Base-by-base conservation (phyloP, 2,113 vertebrate genomes). In the Psilopsiagon aymara region DNA sequence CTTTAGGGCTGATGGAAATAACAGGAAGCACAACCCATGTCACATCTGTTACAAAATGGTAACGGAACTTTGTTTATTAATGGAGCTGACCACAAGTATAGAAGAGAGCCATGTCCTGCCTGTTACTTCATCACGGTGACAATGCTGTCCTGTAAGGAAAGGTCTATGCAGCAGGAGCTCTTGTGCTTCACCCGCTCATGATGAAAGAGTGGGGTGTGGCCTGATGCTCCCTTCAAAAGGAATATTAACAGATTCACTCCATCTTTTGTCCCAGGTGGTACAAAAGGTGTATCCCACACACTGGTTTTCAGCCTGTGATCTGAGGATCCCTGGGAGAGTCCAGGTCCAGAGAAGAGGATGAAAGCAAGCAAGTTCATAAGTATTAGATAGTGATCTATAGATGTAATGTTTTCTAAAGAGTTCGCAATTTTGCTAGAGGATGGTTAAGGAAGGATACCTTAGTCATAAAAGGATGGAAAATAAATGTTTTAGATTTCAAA, bases 381-480 rank as follows among this genome's bases (percentile, higher is more conserved):
- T 84, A 86, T 43, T 86, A 89, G 46, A 70, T 19, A 67, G 86
- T 1, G 1, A 86, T 84, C 39, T 71, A 86, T 55, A 94, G 83
- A 78, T 75, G 51, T 37, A 84, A 20, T 3, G 0, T 55, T 86
- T 94, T 88, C 78, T n/a, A 28, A 80, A 43, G 43, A 35, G 23
- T 43, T 92, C 60, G 74, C 14, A 39, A 1, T 82, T 92, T 88
- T 70, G 31, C 76, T 51, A 27, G 18, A 76, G 41, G 64, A 71
- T 60, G 10, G 15, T 18, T 93, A 33, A 86, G 16, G 24, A 94
- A 93, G 60, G 41, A 70, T 55, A 55, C 23, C 71, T 71, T 84
- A 82, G 91, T 84, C 91, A 81, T 35, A 63, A 95, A 92, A 86
- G 57, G 8, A 7, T 79, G 83, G 60, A 44, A 92, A 95, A 88